These are phyloP conservation scores for Ictidomys tridecemlineatus DNA, from an alignment of 2,113 vertebrate genomes.

Conservation along the genomic window DNA sequence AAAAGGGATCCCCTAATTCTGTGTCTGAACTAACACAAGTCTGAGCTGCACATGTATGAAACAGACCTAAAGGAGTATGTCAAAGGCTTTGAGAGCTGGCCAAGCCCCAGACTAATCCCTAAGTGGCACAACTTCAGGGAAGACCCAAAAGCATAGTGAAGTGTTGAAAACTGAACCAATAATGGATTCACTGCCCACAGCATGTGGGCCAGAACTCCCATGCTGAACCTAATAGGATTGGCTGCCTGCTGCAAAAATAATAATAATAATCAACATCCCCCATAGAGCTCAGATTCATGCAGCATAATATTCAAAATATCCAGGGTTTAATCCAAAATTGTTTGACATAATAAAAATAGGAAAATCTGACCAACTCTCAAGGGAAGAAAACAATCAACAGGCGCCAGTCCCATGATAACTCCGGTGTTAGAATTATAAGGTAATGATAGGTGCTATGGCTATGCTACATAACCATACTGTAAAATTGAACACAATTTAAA, in stretches of 20 bases:
- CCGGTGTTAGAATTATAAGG: not conserved
- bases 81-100: constrained; percentile 15
- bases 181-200: not conserved
- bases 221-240: not conserved
- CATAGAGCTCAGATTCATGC: not conserved
- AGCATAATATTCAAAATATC: constrained; percentile 33
- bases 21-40: not conserved
- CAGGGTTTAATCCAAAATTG: constrained; percentile 10
- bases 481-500: constrained; percentile 3
- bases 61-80: not conserved
- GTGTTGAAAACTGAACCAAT: not conserved
- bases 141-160: not conserved
- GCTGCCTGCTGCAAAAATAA: not conserved
- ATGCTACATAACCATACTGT: not conserved
- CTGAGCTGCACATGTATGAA: not conserved
- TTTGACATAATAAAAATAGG: not conserved
- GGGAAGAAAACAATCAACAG: not conserved
- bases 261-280: not conserved
- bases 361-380: constrained; percentile 13
- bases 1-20: not conserved
- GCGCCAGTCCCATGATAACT: not conserved
- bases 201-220: constrained; percentile 38
- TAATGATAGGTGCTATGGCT: not conserved
- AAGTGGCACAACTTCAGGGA: not conserved
- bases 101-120: constrained; percentile 15